Conservation (phyloP, 2,797 vertebrate genomes). For the Phaenicophaeus curvirostris region DNA sequence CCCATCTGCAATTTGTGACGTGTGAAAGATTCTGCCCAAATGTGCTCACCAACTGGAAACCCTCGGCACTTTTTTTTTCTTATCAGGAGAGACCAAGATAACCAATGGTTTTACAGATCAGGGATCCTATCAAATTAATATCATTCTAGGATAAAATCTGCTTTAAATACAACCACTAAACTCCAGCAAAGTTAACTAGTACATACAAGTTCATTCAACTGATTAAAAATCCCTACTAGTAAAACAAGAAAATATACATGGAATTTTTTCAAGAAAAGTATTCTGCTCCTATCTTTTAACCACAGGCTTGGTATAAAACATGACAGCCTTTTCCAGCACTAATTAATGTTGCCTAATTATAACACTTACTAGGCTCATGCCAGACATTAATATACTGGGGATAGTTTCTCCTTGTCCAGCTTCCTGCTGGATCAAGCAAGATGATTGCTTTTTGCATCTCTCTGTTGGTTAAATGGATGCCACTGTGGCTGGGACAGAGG, state of each 20-base stretch:
- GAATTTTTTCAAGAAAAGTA: conserved; percentile 47
- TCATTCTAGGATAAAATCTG: conserved; percentile 93
- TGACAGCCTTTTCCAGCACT: conserved; percentile 56
- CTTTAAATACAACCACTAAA: conserved; percentile 87
- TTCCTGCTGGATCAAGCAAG: conserved; percentile 28
- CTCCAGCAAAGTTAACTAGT: conserved; percentile 86
- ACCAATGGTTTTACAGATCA: conserved; percentile 99
- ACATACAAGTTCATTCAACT: conserved; percentile 82
- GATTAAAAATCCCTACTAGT: conserved; percentile 76
- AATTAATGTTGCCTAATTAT: conserved; percentile 72
- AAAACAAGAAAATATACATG: conserved; percentile 75
- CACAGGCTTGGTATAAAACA: conserved; percentile 45
- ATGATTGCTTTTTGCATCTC: conserved; percentile 43
- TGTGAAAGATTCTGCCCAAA: conserved; percentile 99
- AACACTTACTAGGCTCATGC: conserved; percentile 50
- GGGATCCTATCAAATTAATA: conserved; percentile 99
- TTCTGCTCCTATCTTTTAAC: conserved; percentile 51
- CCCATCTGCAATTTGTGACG: conserved; percentile 99
- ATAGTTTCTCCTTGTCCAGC: conserved; percentile 42
- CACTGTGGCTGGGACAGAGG: not conserved
- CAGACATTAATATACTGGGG: conserved; percentile 53
- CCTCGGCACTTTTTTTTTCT: conserved; percentile 96
- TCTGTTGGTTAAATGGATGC: conserved; percentile 21
- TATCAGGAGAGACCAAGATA: conserved; percentile 99
- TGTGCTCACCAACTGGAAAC: conserved; percentile 99